These are phyloP conservation scores for Euphonia xanthogaster DNA, from an alignment of 2,797 vertebrate species.

Conservation along the genomic window DNA sequence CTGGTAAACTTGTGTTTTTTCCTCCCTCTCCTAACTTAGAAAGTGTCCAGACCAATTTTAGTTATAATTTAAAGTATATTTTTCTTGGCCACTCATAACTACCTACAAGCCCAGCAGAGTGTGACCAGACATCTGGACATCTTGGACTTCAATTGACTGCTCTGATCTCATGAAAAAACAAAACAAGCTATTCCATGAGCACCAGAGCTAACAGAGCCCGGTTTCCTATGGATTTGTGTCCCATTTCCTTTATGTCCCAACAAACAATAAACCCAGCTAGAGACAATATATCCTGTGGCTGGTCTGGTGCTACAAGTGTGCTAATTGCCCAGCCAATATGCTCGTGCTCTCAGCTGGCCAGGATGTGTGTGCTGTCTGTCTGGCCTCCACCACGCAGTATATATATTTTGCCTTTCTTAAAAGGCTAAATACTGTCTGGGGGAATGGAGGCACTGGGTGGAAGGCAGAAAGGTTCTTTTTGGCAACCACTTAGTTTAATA, in stretches of 20 bases:
- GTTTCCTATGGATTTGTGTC: constrained; percentile 61
- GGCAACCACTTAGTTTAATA: not conserved
- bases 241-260: constrained; percentile 59
- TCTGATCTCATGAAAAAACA: constrained; percentile 61
- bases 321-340: not conserved
- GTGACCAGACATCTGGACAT: constrained; percentile 69
- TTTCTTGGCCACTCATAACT: constrained; percentile 58
- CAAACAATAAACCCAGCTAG: constrained; percentile 63
- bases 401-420: not conserved
- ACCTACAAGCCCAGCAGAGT: constrained; percentile 49
- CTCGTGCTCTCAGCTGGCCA: not conserved
- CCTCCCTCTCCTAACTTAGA: not conserved
- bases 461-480: not conserved
- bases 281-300: constrained; percentile 58
- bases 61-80: constrained; percentile 54
- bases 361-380: constrained; percentile 42
- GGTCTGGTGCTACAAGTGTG: constrained; percentile 3
- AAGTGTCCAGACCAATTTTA: constrained; percentile 2
- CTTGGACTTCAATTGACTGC: constrained; percentile 60
- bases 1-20: constrained; percentile 21
- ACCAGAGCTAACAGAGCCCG: constrained; percentile 49
- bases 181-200: constrained; percentile 44
- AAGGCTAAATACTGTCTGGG: not conserved
- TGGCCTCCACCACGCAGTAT: not conserved
- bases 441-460: not conserved